Percentiles rank a stretch among this genome's conserved stretches.
Conservation (phyloP, 2,797 vertebrate species). For the Cirrhinus mrigala region DNA sequence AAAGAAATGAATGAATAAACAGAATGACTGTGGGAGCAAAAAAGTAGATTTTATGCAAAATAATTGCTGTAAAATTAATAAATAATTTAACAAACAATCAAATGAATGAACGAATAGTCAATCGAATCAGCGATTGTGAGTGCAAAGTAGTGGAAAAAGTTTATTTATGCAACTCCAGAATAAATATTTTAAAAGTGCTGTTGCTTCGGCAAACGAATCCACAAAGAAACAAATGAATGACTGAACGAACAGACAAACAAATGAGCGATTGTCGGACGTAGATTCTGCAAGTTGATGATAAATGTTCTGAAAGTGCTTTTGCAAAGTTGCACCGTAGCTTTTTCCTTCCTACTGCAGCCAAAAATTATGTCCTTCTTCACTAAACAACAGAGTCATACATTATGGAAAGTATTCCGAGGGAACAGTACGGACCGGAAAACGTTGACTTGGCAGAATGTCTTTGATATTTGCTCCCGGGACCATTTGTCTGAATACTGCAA, state of each 20-base stretch:
- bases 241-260: not conserved
- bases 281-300: constrained; percentile 20
- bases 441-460: constrained; percentile 48
- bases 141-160: not conserved
- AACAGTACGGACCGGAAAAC: constrained; percentile 38
- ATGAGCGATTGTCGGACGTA: not conserved
- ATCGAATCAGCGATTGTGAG: not conserved
- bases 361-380: constrained; percentile 38
- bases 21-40: too few relatives aligned
- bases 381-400: constrained; percentile 43
- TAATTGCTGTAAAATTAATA: not conserved
- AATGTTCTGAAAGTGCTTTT: constrained; percentile 29
- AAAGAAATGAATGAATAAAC: too few relatives aligned
- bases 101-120: not conserved
- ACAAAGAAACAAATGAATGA: not conserved
- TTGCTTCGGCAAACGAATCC: not conserved
- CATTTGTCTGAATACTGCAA: constrained; percentile 51
- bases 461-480: constrained; percentile 53
- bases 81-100: not conserved
- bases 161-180: not conserved
- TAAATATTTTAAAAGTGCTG: not conserved
- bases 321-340: constrained; percentile 17
- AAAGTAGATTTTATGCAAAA: too few relatives aligned
- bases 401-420: constrained; percentile 18
- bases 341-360: not conserved